Evolutionary conservation across 2,888 invertebrate genomes (phyloP).

Genomic region (Brenthis hecate): DNA sequence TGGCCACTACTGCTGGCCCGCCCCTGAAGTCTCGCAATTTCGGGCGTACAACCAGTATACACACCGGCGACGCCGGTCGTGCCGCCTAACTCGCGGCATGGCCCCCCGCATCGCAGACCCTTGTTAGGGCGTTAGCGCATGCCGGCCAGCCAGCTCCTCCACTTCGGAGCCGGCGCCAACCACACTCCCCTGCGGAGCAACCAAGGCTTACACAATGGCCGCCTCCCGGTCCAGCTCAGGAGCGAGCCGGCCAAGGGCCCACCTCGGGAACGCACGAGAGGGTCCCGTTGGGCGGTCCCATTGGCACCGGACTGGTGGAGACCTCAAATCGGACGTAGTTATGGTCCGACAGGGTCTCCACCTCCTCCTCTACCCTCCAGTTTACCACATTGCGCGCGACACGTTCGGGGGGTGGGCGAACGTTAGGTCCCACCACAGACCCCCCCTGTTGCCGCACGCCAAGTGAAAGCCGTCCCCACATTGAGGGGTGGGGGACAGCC

Average conservation of each 20-base stretch:
- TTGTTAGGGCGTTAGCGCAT: neutral
- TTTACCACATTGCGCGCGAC: conserved; percentile 3
- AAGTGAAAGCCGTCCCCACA: no score
- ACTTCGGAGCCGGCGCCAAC: no score
- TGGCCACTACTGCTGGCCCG: neutral
- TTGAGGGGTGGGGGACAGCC: no score
- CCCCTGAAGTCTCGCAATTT: no score
- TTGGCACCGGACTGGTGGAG: neutral
- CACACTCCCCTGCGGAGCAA: no score
- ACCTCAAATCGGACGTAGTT: conserved; percentile 1
- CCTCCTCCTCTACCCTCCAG: conserved; percentile 15
- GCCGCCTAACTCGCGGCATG: neutral
- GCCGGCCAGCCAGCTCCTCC: no score
- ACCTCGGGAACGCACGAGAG: neutral
- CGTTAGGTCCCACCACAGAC: conserved; percentile 22
- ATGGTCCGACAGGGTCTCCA: conserved; percentile 7
- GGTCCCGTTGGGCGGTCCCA: neutral
- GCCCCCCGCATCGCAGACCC: neutral
- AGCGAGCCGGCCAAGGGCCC: neutral
- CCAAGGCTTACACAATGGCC: neutral
- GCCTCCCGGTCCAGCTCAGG: neutral
- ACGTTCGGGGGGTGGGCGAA: conserved; percentile 19
- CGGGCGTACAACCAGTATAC: no score
- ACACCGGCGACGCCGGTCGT: no score
- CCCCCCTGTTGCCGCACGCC: neutral